A percentile compares a stretch with the other conserved stretches of the same genome.
Conservation (phyloP, 2,797 vertebrate genomes). For the Nannoperca australis region DNA sequence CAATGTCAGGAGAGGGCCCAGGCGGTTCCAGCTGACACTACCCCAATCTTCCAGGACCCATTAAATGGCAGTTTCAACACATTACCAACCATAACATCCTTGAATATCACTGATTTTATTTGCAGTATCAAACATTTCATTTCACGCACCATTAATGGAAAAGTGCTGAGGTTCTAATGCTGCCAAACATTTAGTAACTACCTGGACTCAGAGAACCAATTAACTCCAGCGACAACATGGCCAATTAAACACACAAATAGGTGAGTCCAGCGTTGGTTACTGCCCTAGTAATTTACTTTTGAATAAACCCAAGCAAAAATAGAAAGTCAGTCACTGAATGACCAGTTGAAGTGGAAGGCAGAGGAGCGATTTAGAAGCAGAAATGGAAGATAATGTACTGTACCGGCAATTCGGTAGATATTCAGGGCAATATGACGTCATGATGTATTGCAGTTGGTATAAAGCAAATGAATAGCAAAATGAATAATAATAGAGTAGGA, state of each 20-base stretch:
- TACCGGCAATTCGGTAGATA: constrained; percentile 13
- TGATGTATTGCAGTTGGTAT: not conserved
- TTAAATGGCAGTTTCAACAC: constrained; percentile 99
- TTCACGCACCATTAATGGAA: constrained; percentile 99
- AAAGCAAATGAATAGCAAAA: constrained; percentile 7
- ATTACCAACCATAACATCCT: constrained; percentile 99
- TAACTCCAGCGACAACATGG: constrained; percentile 99
- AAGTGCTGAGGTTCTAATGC: constrained; percentile 99
- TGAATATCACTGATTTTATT: constrained; percentile 99
- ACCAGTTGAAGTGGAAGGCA: constrained; percentile 65
- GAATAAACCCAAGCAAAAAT: constrained; percentile 85
- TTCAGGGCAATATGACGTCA: constrained; percentile 10
- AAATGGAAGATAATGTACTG: constrained; percentile 35
- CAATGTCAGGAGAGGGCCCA: constrained; percentile 99
- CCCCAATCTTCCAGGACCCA: constrained; percentile 99
- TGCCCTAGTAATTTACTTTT: constrained; percentile 84
- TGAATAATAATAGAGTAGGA: not conserved
- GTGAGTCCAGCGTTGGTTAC: constrained; percentile 93
- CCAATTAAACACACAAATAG: constrained; percentile 99
- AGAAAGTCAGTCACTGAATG: constrained; percentile 72
- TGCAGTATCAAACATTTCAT: constrained; percentile 99
- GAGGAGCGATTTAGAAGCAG: constrained; percentile 20
- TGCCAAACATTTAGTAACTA: constrained; percentile 99
- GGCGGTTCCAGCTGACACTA: constrained; percentile 99
- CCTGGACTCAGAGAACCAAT: constrained; percentile 99